Evolutionary conservation across 1,140 invertebrate genomes (phyloP).

Genomic region (Laodelphax striatellus): DNA sequence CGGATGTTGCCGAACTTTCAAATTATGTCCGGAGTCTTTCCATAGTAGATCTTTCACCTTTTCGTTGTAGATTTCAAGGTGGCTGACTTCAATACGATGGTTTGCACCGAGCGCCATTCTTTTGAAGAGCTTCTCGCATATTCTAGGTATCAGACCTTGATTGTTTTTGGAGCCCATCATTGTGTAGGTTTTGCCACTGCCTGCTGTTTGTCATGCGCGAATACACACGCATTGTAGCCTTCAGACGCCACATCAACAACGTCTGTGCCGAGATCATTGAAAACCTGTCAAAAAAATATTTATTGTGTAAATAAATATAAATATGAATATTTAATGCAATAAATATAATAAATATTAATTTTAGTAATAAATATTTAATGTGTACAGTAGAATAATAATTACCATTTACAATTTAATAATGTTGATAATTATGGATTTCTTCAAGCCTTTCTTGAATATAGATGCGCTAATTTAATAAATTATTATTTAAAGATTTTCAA

Average conservation of each 20-base stretch:
- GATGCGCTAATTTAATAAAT: no score
- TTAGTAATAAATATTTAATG: no score
- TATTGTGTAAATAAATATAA: no score
- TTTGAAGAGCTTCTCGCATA: constrained; percentile 65
- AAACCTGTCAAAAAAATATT: constrained; percentile 43
- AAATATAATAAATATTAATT: no score
- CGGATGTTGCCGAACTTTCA: constrained; percentile 86
- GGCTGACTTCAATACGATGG: constrained; percentile 65
- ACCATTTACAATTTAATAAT: no score
- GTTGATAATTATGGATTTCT: no score
- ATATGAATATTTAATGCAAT: no score
- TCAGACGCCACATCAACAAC: constrained; percentile 89
- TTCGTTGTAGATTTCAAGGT: constrained; percentile 84
- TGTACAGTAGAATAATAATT: no score
- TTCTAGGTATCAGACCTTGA: constrained; percentile 76
- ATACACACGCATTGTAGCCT: constrained; percentile 96
- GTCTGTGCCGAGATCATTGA: constrained; percentile 76
- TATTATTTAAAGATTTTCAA: no score
- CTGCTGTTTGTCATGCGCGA: constrained; percentile 90
- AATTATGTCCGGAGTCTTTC: constrained; percentile 49
- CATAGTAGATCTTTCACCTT: constrained; percentile 75
- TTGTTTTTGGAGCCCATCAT: constrained; percentile 91
- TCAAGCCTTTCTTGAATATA: no score
- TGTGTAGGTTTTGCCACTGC: constrained; percentile 93
- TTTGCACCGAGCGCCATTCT: constrained; percentile 65